Evolutionary conservation across 2,113 vertebrate genomes (phyloP).

Genomic region (Eptatretus burgeri): DNA sequence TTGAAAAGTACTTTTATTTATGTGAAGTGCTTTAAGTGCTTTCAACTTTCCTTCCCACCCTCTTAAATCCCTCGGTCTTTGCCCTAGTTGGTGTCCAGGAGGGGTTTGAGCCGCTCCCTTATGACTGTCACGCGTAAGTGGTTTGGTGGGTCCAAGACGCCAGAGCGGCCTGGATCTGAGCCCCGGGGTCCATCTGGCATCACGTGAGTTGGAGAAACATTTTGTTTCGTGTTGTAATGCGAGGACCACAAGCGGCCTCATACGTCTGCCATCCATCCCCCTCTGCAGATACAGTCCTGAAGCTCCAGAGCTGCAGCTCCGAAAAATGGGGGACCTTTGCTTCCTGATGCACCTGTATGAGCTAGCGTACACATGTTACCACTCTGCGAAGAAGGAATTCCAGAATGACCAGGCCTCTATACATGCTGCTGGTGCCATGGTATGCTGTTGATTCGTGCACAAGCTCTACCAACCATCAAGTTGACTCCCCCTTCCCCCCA

Average conservation of each 20-base stretch:
- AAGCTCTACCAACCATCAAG: too few species aligned
- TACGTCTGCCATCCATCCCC: too few species aligned
- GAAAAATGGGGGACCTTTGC: slow-evolving; percentile 94
- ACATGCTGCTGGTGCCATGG: slow-evolving; percentile 81
- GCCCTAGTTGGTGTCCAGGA: slow-evolving; percentile 61
- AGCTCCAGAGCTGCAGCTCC: slow-evolving; percentile 86
- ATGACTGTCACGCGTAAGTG: slow-evolving; percentile 94
- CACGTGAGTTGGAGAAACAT: slow-evolving; percentile 29
- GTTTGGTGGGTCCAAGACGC: slow-evolving; percentile 81
- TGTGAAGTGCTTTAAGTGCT: too few species aligned
- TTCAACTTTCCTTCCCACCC: background rate
- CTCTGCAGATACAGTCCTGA: slow-evolving; percentile 57
- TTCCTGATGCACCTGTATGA: slow-evolving; percentile 96
- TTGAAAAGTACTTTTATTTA: too few species aligned
- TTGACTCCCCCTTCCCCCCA: too few species aligned
- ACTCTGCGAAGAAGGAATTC: slow-evolving; percentile 95
- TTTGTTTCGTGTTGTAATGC: too few species aligned
- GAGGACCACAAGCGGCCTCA: too few species aligned
- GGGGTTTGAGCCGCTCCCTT: slow-evolving; percentile 68
- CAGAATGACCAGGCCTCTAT: slow-evolving; percentile 92
- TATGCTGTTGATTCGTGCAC: slow-evolving; percentile 18
- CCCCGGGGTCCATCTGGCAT: slow-evolving; percentile 61
- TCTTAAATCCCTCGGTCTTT: slow-evolving; percentile 8
- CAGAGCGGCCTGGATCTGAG: slow-evolving; percentile 66
- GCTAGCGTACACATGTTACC: slow-evolving; percentile 83